Evolutionary conservation across 2,888 invertebrate species (phyloP).

Genomic region (Drosophila mimica): DNA sequence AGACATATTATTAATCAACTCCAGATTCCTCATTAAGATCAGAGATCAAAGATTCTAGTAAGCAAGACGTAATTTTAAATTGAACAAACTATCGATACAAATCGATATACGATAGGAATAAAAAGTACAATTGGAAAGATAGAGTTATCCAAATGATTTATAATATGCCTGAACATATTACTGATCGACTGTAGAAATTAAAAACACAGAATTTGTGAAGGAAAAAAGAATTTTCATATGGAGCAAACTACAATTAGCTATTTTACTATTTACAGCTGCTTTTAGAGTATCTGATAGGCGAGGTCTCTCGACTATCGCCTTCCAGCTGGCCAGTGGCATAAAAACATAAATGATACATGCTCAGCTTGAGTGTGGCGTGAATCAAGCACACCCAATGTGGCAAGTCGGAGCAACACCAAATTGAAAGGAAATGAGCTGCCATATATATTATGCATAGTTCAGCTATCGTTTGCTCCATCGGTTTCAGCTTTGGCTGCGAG

Average conservation of each 20-base stretch:
- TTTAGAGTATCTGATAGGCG: background rate
- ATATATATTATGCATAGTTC: constrained; percentile 72
- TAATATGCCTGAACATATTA: background rate
- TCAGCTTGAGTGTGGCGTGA: constrained; percentile 10
- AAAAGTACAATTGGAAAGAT: background rate
- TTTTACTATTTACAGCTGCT: background rate
- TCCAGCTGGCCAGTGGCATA: background rate
- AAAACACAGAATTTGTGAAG: background rate
- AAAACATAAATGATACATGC: background rate
- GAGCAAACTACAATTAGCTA: background rate
- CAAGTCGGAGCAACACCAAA: constrained; percentile 12
- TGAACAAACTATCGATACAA: background rate
- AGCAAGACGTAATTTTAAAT: background rate
- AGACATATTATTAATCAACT: background rate
- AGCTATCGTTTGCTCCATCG: constrained; percentile 34
- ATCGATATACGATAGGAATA: background rate
- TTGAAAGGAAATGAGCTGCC: constrained; percentile 56
- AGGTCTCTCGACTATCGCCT: background rate
- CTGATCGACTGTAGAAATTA: background rate
- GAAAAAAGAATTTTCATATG: background rate
- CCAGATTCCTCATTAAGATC: background rate
- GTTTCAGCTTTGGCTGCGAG: constrained; percentile 40
- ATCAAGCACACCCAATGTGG: constrained; percentile 24
- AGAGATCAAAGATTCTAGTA: background rate
- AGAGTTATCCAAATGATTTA: background rate